Evolutionary conservation across 2,888 invertebrate species (phyloP), one percentile per base, ranked within the genome.

Genomic region (Phorcus lineatus): DNA sequence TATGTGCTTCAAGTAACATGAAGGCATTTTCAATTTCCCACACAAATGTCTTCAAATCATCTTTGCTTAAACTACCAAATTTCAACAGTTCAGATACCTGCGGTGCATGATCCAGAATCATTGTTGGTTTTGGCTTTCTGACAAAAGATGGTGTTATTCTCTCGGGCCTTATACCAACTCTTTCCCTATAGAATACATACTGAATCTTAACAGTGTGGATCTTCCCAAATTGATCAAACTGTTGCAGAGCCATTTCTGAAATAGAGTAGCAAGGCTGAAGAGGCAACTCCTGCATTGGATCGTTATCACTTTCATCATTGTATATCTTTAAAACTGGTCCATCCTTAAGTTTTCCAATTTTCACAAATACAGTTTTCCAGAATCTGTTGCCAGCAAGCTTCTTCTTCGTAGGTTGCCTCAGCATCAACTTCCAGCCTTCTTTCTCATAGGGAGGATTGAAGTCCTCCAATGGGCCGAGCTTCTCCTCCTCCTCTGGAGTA

Each of bases 211-310:
- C 95, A 0, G 99, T 99, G 94, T 99, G 99, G 89, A 99, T 99
- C 94, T 99, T 99, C 47, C 99, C 99, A 93, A 97, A 99, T 93
- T 98, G 97, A 94, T 99, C 99, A 92, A 97, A 99, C 93, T 99
- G 99, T 94, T 99, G 99, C 54, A 94, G 89, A 3, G 92, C 91
- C 16, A 93, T 87, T 82, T 94, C 98, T 3, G 98, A 98, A 70
- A 98, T 96, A 1, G 98, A 98, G 94, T 99, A 99, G 92, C 97
- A 98, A 0, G 98, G 96, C 93, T 98, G 97, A 85, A 98, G 94
- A 0, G 98, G 98, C 86, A 99, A 94, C 94, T 99, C 99, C 94
- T 99, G 98, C 94, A 98, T 97, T 0, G 98, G 97, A 92, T 98
- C 97, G 92, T 96, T 97, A 92, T 98, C 97, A 0, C 95, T 95